Evolutionary conservation across 2,888 invertebrate species (phyloP).

Genomic region (Aelia acuminata): DNA sequence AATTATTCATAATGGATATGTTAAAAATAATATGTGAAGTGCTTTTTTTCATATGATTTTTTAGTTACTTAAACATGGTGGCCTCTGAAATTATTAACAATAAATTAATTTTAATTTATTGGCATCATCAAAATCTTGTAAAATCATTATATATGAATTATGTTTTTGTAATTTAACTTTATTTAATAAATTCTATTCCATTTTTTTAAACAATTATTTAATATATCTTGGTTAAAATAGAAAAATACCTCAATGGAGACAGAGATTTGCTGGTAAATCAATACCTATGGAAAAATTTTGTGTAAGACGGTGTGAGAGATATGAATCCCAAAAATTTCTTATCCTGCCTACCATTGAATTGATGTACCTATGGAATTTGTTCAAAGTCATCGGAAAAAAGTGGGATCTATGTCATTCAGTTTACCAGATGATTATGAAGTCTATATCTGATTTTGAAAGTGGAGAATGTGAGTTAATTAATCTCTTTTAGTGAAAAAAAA

Average conservation of each 20-base stretch:
- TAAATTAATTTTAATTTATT: too few relatives aligned
- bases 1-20: too few relatives aligned
- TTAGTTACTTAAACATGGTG: too few relatives aligned
- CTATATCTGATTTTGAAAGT: slow-evolving; percentile 68
- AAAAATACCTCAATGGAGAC: slow-evolving; percentile 85
- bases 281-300: slow-evolving; percentile 97
- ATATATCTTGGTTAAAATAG: slow-evolving; percentile 70
- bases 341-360: slow-evolving; percentile 89
- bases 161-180: neutral
- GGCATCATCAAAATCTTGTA: too few relatives aligned
- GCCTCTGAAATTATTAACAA: too few relatives aligned
- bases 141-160: too few relatives aligned
- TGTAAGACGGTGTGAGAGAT: slow-evolving; percentile 87
- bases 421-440: slow-evolving; percentile 76
- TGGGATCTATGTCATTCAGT: slow-evolving; percentile 75
- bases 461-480: slow-evolving; percentile 67
- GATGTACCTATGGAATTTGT: slow-evolving; percentile 93
- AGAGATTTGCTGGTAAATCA: slow-evolving; percentile 95
- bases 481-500: neutral
- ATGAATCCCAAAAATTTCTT: slow-evolving; percentile 80
- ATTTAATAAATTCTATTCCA: neutral
- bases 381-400: slow-evolving; percentile 84
- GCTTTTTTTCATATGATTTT: too few relatives aligned
- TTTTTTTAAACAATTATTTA: neutral
- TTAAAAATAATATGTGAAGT: too few relatives aligned